These are phyloP conservation scores for Idaea straminata DNA, from an alignment of 2,888 invertebrate genomes.

Conservation along the genomic window DNA sequence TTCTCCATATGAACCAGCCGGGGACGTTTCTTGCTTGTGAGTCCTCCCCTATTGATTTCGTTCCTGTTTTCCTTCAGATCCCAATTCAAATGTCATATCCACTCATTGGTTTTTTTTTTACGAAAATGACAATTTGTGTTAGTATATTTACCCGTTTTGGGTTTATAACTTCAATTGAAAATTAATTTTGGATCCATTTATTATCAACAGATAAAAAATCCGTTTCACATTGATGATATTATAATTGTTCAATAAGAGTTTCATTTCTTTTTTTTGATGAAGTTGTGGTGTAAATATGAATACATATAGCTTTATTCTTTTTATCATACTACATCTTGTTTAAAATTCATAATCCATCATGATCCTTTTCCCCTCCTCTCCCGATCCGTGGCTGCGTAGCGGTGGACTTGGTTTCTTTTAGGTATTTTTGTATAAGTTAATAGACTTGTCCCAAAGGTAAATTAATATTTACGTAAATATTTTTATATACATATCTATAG, in stretches of 20 bases:
- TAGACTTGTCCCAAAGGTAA: slow-evolving; percentile 77
- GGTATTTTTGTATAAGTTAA: slow-evolving; percentile 60
- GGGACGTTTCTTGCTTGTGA: slow-evolving; percentile 78
- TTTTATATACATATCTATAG: slow-evolving; percentile 35
- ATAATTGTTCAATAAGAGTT: background rate
- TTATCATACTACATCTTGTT: slow-evolving; percentile 16
- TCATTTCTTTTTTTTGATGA: background rate
- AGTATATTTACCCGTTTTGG: slow-evolving; percentile 9
- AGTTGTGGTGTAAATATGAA: background rate
- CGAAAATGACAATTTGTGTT: slow-evolving; percentile 4
- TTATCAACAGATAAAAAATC: slow-evolving; percentile 5
- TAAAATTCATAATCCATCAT: slow-evolving; percentile 11
- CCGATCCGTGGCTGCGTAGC: slow-evolving; percentile 72
- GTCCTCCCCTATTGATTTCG: slow-evolving; percentile 67
- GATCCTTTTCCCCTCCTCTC: slow-evolving; percentile 27
- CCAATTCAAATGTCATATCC: slow-evolving; percentile 27
- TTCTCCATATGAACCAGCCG: slow-evolving; percentile 73
- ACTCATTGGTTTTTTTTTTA: slow-evolving; percentile 16
- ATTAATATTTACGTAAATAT: slow-evolving; percentile 45
- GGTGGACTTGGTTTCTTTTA: slow-evolving; percentile 79
- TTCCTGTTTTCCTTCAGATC: slow-evolving; percentile 45
- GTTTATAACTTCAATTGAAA: slow-evolving; percentile 14
- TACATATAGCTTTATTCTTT: background rate
- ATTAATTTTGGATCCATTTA: slow-evolving; percentile 17
- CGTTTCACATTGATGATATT: slow-evolving; percentile 8